Evolutionary conservation across 2,888 invertebrate genomes (phyloP), one percentile per base, ranked within the genome.

Genomic region (Aleiodes alternator): DNA sequence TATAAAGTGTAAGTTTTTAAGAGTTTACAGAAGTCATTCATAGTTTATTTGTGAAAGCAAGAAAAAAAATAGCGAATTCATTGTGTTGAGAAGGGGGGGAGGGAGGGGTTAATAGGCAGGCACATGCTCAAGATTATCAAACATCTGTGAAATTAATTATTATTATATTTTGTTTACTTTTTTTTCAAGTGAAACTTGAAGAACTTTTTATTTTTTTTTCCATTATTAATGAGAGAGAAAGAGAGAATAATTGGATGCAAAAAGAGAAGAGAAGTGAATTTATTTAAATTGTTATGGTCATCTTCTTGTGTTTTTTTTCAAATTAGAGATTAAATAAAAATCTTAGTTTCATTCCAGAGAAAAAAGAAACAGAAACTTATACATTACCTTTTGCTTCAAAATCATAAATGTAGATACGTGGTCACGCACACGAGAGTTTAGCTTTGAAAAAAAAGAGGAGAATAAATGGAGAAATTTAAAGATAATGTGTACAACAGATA

Each of bases 361-460:
- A 34, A 59, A 75, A 76, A 72, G 34, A 57, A 59, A 50, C 48
- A 80, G 80, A 77, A 82, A 83, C 82, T 81, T 77, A 87, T 88
- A 88, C 88, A 82, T 88, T 88, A 88, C 88, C 88, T 88, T 43
- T 86, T 69, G 79, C 79, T 84, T 82, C 79, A 79, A 84, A 84
- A 85, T 86, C 80, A 83, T 84, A 83, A 82, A 83, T 79, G 80
- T 71, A 80, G 79, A 82, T 73, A 72, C 55, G 71, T 72, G 64
- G 68, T 64, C 75, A 66, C 71, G 23, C n/a, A 68, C 29, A 68
- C 43, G 38, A 56, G 29, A 55, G 73, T 43, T 72, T 38, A 64
- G 64, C 64, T 64, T 64, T 64, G 48, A 64, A 64, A 64, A 48
- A 64, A 75, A 56, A 79, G 34, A 31, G 79, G 51, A 76, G 11